Evolutionary conservation across 1,140 invertebrate genomes (phyloP).

Genomic region (Cheumatopsyche charites): DNA sequence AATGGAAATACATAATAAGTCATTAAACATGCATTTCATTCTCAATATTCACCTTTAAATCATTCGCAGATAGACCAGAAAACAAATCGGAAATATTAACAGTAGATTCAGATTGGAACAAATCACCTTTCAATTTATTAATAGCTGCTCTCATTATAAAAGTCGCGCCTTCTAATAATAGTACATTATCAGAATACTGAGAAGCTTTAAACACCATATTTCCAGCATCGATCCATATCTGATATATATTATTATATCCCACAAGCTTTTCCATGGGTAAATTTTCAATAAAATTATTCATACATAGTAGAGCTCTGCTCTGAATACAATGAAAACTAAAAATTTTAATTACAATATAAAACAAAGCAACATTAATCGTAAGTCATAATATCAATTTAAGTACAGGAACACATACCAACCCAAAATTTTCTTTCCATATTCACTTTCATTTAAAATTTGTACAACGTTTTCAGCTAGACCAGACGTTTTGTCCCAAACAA

Average conservation of each 20-base stretch:
- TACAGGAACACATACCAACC: constrained; percentile 54
- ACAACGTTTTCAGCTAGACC: constrained; percentile 60
- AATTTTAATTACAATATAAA: constrained; percentile 41
- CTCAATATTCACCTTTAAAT: constrained; percentile 54
- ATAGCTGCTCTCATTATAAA: constrained; percentile 70
- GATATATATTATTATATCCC: constrained; percentile 61
- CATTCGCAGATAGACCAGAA: constrained; percentile 55
- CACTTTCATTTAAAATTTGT: constrained; percentile 59
- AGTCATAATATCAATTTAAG: too few relatives aligned
- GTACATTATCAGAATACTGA: constrained; percentile 56
- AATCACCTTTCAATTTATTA: constrained; percentile 58
- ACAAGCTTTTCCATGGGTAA: constrained; percentile 67
- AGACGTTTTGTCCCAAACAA: constrained; percentile 62
- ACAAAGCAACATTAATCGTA: too few relatives aligned
- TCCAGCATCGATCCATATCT: constrained; percentile 65
- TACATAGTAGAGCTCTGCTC: constrained; percentile 67
- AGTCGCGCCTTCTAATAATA: constrained; percentile 69
- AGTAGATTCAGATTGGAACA: constrained; percentile 50
- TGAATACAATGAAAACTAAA: constrained; percentile 60
- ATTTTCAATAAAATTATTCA: constrained; percentile 70
- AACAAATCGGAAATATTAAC: constrained; percentile 52
- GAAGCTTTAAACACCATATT: constrained; percentile 64
- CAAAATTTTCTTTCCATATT: constrained; percentile 57
- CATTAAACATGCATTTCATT: too few relatives aligned
- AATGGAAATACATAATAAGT: constrained; percentile 1